Evolutionary conservation across 2,113 vertebrate species (phyloP), one percentile per base, ranked within the genome.

Genomic region (Romanogobio albipinnatus): DNA sequence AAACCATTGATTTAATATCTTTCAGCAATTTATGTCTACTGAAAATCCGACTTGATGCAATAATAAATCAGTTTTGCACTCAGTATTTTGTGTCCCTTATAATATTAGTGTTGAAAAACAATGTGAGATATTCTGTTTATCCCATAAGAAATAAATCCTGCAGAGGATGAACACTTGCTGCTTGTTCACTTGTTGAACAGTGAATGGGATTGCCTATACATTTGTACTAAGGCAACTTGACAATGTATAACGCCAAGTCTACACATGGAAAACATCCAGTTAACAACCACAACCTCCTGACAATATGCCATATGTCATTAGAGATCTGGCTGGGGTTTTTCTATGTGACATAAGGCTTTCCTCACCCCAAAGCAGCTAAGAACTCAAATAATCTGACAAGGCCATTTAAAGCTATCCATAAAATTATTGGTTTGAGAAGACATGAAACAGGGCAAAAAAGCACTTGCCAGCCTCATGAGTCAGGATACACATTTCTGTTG

Each of bases 191-290:
- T 76, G 51, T 51, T 76, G 29, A 29, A 33, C 9, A 77, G 15
- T 39, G 24, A 58, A 68, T 53, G 2, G 33, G 58, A 47, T 45
- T 79, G 22, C 5, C 10, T 24, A 45, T 79, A 62, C 36, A 36
- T 77, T 58, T 58, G 51, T n/a, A 26, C 77, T 17, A n/a, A 10
- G 5, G 19, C 36, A 59, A 56, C 33, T 14, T 49, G 36, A 9
- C 76, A 43, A 79, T 24, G 33, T 24, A 39, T 77, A 59, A 59
- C 17, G 29, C 19, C 33, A 61, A 62, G 36, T 26, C 36, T 62
- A 33, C 33, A 45, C 24, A n/a, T 62, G 76, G 58, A 45, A 62
- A 79, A 43, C 76, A 61, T 78, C 19, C 56, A 78, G 33, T 61
- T 29, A 24, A 78, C 76, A 79, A 24, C 75, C 75, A 76, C 17